Evolutionary conservation across 2,888 invertebrate genomes (phyloP), one percentile per base, ranked within the genome.

Genomic region (Habroteleia sp.): DNA sequence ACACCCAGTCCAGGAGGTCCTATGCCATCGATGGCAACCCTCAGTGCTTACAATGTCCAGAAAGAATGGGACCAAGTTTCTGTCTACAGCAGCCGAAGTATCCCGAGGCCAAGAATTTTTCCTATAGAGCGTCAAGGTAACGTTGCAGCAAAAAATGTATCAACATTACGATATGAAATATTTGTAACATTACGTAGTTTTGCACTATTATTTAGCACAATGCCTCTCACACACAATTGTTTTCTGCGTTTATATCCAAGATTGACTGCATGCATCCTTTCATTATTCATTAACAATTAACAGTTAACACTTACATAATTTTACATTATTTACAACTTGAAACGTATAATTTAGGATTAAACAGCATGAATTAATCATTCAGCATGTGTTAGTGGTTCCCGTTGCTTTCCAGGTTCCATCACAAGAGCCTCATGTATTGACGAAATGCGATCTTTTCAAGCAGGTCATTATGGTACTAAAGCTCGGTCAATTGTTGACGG

Each of bases 41-140:
- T 96, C 81, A 94, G 93, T 87, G 95, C 95, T 77, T 96, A 94
- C 89, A 95, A 95, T 89, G 93, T 93, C 86, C 94, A 93, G 89
- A 95, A 95, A 90, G 95, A 95, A 87, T 95, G 95, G 95, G 95
- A 95, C 87, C 94, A 94, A 87, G 94, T 96, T 75, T 97, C 97
- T 33, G 95, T 95, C 50, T 97, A 97, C 88, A 97, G 97, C 88
- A 94, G 95, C 78, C 93, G 96, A 85, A 96, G 96, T 83, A 95
- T 96, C 88, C 96, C 96, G 76, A 91, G 97, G 79, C 96, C 96
- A 44, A 92, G 96, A 82, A 95, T 96, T 88, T 97, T 95, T 89
- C 92, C 93, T 13, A 90, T 93, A 77, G 94, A 94, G 76, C 85
- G 90, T 63, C 89, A 89, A 87, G 90, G 90, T 90, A 74, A 41